Evolutionary conservation across 2,113 vertebrate genomes (phyloP).

Genomic region (Anoplopoma fimbria): DNA sequence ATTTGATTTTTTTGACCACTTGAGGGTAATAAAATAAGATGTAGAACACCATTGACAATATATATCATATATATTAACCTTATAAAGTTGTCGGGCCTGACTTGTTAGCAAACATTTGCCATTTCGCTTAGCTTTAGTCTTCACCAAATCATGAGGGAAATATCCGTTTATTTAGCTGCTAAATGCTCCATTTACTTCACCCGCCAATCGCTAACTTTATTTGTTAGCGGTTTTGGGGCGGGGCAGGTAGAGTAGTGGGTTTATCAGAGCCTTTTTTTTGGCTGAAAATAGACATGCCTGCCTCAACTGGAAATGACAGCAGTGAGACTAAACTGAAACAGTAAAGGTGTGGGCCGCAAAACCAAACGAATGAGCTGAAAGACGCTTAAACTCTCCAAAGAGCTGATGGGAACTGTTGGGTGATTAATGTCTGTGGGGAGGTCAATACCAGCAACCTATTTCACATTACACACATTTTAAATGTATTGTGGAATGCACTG

Average conservation of each 20-base stretch:
- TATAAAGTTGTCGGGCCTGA: background rate
- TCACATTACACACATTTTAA: too few relatives aligned
- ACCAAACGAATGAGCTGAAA: background rate
- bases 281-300: background rate
- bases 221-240: background rate
- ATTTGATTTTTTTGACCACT: background rate
- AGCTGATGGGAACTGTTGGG: background rate
- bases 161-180: background rate
- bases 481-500: background rate
- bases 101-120: background rate
- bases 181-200: constrained; percentile 12
- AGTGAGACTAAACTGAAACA: background rate
- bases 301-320: background rate
- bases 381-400: background rate
- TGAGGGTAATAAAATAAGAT: background rate
- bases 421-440: background rate
- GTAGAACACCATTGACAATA: background rate
- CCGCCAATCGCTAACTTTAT: background rate
- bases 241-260: background rate
- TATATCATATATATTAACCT: background rate
- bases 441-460: background rate
- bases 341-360: background rate
- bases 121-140: constrained; percentile 15
- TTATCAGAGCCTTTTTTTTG: background rate
- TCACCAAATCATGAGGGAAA: background rate